Conservation (phyloP, 2,888 invertebrate genomes). For the Pristionchus maxplancki region DNA sequence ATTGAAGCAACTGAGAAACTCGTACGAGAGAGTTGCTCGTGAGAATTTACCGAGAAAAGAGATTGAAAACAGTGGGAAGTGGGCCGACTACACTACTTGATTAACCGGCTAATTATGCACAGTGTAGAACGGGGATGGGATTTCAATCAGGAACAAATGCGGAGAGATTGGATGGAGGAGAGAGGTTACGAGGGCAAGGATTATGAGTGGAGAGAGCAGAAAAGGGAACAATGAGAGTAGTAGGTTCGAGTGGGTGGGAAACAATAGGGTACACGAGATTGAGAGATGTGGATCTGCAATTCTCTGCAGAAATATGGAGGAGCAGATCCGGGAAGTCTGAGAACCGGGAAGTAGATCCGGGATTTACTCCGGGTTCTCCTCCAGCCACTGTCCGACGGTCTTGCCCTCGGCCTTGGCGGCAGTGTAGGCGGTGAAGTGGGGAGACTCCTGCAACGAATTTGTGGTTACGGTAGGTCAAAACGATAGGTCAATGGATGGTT, state of each 20-base stretch:
- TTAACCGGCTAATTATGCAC: conserved; percentile 32
- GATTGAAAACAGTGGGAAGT: not conserved
- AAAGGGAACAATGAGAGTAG: not conserved
- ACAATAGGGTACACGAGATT: conserved; percentile 26
- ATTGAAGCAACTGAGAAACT: conserved; percentile 42
- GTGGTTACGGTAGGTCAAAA: not conserved
- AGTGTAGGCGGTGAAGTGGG: conserved; percentile 67
- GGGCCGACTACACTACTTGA: conserved; percentile 7
- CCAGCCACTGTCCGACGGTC: conserved; percentile 61
- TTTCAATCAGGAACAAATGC: not conserved
- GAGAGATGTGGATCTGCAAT: not conserved
- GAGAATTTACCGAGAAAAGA: conserved; percentile 26
- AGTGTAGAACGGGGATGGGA: not conserved
- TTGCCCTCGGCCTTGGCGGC: conserved; percentile 64
- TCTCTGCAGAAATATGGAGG: not conserved
- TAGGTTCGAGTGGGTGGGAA: not conserved
- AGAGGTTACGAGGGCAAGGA: not conserved
- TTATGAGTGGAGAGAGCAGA: not conserved
- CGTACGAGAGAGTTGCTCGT: conserved; percentile 46
- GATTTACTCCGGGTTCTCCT: conserved; percentile 50
- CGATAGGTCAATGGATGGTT: too few species aligned
- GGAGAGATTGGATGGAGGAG: not conserved
- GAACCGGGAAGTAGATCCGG: not conserved
- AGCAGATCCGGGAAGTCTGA: not conserved
- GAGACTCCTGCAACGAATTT: conserved; percentile 63